Conservation (phyloP, 2,888 invertebrate species). For the Lepas anatifera region DNA sequence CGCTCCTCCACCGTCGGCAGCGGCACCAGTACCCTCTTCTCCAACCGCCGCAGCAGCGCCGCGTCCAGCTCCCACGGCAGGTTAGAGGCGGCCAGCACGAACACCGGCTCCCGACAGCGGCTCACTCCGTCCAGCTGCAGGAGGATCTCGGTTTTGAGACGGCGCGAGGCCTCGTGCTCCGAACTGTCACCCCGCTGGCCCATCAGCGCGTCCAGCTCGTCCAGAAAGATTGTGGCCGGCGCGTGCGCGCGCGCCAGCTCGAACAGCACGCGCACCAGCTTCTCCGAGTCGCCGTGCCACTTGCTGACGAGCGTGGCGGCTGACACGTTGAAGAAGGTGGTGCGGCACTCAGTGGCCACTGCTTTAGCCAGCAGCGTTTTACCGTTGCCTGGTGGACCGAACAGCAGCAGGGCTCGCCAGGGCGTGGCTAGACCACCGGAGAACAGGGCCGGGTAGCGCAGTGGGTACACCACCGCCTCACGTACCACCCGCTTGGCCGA, state of each 20-base stretch:
- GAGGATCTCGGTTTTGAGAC: constrained; percentile 79
- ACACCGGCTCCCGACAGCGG: constrained; percentile 49
- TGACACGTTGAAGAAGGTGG: constrained; percentile 80
- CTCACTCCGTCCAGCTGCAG: constrained; percentile 70
- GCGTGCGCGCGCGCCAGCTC: constrained; percentile 72
- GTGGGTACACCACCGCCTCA: constrained; percentile 70
- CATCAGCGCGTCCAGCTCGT: constrained; percentile 79
- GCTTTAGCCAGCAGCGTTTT: constrained; percentile 85
- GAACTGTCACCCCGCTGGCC: constrained; percentile 43
- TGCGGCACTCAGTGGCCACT: constrained; percentile 62
- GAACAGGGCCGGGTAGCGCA: constrained; percentile 39
- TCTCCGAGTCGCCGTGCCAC: constrained; percentile 93
- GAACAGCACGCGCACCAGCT: constrained; percentile 75
- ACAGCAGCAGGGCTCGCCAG: constrained; percentile 70
- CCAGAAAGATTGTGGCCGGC: constrained; percentile 83
- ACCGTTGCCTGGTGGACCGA: constrained; percentile 67
- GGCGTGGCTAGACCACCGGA: constrained; percentile 45
- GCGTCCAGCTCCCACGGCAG: constrained; percentile 86
- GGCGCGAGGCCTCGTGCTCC: constrained; percentile 73
- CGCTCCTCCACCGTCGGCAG: constrained; percentile 57
- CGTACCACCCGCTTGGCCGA: constrained; percentile 61
- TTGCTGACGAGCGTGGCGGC: constrained; percentile 84
- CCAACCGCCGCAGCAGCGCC: constrained; percentile 73
- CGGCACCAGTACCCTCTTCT: constrained; percentile 70
- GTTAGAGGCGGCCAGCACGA: constrained; percentile 77